Evolutionary conservation across 2,113 vertebrate species (phyloP).

Genomic region (Ibidorhyncha struthersii): DNA sequence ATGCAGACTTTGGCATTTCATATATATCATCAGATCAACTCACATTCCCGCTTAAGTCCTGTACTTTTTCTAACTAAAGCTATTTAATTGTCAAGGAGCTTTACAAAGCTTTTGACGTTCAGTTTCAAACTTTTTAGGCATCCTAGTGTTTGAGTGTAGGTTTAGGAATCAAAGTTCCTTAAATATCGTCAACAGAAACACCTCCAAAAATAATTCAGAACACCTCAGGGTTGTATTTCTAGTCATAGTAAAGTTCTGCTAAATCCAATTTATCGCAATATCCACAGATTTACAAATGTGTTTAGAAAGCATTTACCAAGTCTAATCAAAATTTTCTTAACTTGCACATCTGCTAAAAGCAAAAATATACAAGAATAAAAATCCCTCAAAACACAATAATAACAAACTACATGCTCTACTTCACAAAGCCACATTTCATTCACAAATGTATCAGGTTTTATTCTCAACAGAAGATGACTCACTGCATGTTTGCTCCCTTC

Average conservation of each 20-base stretch:
- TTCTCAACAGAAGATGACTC: neutral
- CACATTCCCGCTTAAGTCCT: neutral
- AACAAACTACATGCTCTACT: neutral
- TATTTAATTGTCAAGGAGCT: neutral
- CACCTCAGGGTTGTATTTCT: neutral
- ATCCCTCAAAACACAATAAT: neutral
- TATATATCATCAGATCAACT: neutral
- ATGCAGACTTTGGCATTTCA: neutral
- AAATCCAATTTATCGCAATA: neutral
- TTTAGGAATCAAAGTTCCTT: neutral
- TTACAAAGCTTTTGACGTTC: neutral
- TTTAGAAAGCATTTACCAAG: neutral
- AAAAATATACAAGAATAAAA: neutral
- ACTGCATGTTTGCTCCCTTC: neutral
- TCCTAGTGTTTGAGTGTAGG: neutral
- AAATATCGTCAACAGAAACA: accelerated
- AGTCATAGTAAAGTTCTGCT: neutral
- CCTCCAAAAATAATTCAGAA: neutral
- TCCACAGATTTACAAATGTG: neutral
- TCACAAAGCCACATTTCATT: slow-evolving; percentile 13
- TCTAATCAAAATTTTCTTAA: neutral
- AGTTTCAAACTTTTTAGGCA: neutral
- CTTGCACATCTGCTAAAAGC: neutral
- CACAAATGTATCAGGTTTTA: slow-evolving; percentile 22
- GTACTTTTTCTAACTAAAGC: neutral